A percentile compares a stretch with the other conserved stretches of the same genome.
These are phyloP conservation scores for Dissostichus mawsoni DNA, from an alignment of 2,113 vertebrate species.

Conservation along the genomic window DNA sequence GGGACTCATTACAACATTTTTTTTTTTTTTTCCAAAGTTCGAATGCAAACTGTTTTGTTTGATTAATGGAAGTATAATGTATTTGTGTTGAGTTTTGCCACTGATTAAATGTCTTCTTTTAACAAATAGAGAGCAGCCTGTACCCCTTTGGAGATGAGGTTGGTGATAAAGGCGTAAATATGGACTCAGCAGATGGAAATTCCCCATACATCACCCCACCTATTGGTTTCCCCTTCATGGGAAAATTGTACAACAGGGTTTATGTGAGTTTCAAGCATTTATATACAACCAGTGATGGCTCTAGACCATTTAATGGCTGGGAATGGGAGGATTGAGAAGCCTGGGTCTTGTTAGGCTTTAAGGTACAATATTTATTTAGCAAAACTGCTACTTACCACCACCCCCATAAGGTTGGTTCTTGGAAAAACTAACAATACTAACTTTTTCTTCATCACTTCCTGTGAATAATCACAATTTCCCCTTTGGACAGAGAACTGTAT, in stretches of 20 bases:
- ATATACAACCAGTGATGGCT: not conserved
- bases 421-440: not conserved
- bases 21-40: not conserved
- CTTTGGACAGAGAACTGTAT: no score
- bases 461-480: not conserved
- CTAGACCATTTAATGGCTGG: not conserved
- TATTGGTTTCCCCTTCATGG: constrained; percentile 82
- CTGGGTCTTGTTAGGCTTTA: not conserved
- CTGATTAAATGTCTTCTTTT: constrained; percentile 32
- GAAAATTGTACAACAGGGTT: constrained; percentile 79
- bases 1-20: not conserved
- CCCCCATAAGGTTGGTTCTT: no score
- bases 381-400: no score
- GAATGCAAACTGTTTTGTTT: not conserved
- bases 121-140: constrained; percentile 78
- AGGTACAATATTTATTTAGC: not conserved
- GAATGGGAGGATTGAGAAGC: not conserved
- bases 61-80: not conserved
- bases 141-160: constrained; percentile 83
- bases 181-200: constrained; percentile 79
- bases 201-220: constrained; percentile 85
- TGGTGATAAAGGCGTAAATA: constrained; percentile 75
- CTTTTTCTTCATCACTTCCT: not conserved
- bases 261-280: constrained; percentile 80
- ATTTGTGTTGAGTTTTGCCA: not conserved